Base-by-base conservation (phyloP, 2,113 vertebrate species). In the Brachionichthys hirsutus region DNA sequence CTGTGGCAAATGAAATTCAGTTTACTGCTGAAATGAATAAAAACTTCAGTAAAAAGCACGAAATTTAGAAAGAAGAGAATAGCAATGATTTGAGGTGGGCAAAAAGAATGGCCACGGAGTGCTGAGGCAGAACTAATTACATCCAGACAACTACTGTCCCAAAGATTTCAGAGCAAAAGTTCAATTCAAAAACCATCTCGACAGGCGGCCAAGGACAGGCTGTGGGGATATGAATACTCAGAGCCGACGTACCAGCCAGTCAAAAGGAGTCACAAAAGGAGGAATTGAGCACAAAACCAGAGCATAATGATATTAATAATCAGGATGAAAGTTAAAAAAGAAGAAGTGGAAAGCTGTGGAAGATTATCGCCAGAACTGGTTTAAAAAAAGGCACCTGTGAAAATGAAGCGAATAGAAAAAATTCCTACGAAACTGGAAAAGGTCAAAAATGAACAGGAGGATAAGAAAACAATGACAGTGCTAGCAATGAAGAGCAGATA, bases 121-220 rank as follows among this genome's bases (percentile, higher is more conserved):
- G 58, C 62, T 54, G 61, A 72, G 47, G 59, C 50, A 69, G 48
- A 72, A 62, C 52, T 5, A 43, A 77, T 70, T 64, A 80, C 40
- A 59, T 61, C 16, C 1, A 8, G 16, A 19, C 42, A 62, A 30
- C 24, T 2, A 30, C 17, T 60, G 30, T 70, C 50, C 20, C 52
- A 11, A 41, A 16, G 54, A 14, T 75, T 57, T 67, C 62, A 56
- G 24, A 62, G 45, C 13, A 75, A 72, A 53, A 20, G 47, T 69
- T 66, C 43, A 54, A 65, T 73, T 69, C 47, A 63, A 70, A 67
- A 57, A 55, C 16, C 57, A 67, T 22, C 41, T 12, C 47, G 34
- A 30, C 56, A 47, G 43, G 56, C 50, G 60, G 20, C 55, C 15
- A 38, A 54, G 69, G 58, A 75, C 44, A 52, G 47, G n/a, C 11